Conservation (phyloP, 2,888 invertebrate species). For the Tetranychus truncatus region DNA sequence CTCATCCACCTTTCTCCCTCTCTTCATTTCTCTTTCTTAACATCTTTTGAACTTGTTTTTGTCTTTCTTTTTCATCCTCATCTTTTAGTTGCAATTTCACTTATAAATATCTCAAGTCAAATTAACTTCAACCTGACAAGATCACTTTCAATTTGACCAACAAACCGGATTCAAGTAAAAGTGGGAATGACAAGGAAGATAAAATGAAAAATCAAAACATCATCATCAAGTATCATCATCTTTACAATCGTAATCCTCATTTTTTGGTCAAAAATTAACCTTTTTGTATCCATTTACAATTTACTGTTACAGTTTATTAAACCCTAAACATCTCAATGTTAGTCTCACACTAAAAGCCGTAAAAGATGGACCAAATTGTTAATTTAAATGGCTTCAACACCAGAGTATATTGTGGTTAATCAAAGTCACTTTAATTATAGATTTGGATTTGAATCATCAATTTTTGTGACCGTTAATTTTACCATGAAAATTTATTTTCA, state of each 20-base stretch:
- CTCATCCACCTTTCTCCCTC: neutral
- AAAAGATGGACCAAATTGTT: too few relatives aligned
- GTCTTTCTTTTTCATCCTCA: neutral
- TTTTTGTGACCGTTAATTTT: too few relatives aligned
- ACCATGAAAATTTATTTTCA: too few relatives aligned
- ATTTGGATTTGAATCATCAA: too few relatives aligned
- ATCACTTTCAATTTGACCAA: constrained; percentile 1
- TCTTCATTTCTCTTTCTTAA: neutral
- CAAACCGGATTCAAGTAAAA: neutral
- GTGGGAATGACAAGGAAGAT: neutral
- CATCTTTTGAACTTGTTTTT: neutral
- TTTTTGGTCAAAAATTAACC: neutral
- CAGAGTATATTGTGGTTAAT: too few relatives aligned
- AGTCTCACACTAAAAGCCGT: too few relatives aligned
- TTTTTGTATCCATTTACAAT: neutral
- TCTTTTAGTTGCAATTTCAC: neutral
- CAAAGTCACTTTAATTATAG: too few relatives aligned
- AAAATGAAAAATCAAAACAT: neutral
- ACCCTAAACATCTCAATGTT: neutral
- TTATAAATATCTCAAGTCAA: neutral
- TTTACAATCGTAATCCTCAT: neutral
- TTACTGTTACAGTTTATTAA: neutral
- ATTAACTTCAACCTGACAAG: neutral
- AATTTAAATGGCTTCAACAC: too few relatives aligned
- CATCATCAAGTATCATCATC: neutral